phyloP scores from a whole-genome alignment of 1,140 invertebrate species.

The Stenopsyche tienmushanensis region DNA sequence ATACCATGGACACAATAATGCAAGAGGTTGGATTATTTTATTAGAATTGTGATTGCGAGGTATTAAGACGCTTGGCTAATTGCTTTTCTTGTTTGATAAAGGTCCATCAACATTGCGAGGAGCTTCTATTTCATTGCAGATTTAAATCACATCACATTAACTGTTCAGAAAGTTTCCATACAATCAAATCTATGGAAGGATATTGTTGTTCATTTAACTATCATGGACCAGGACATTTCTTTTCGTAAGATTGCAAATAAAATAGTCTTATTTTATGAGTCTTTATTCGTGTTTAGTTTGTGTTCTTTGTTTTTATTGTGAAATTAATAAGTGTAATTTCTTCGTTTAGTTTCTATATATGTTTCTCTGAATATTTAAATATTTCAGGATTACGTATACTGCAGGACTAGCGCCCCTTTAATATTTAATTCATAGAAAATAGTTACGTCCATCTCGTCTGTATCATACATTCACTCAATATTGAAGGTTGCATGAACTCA shows the following conservation, averaged over 20 bases:
- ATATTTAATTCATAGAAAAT: too few relatives aligned
- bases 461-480: not conserved
- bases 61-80: constrained; percentile 5
- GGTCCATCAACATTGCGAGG: constrained; percentile 17
- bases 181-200: constrained; percentile 28
- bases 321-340: too few relatives aligned
- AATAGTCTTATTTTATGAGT: too few relatives aligned
- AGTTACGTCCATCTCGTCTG: too few relatives aligned
- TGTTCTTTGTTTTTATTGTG: too few relatives aligned
- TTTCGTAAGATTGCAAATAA: too few relatives aligned
- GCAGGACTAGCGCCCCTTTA: too few relatives aligned
- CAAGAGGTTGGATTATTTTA: constrained; percentile 23
- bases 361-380: too few relatives aligned
- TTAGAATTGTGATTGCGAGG: constrained; percentile 1
- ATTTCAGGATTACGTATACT: too few relatives aligned
- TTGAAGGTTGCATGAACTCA: too few relatives aligned
- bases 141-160: constrained; percentile 5
- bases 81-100: not conserved
- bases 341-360: too few relatives aligned
- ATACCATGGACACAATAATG: constrained; percentile 34
- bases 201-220: constrained; percentile 37
- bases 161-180: constrained; percentile 21
- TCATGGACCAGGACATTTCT: constrained; percentile 14
- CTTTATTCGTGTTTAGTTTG: too few relatives aligned
- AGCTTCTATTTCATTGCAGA: constrained; percentile 21